Percentiles rank a stretch among this genome's conserved stretches.
These are phyloP conservation scores for Turdus rufiventris DNA, from an alignment of 2,113 vertebrate genomes.

Conservation along the genomic window DNA sequence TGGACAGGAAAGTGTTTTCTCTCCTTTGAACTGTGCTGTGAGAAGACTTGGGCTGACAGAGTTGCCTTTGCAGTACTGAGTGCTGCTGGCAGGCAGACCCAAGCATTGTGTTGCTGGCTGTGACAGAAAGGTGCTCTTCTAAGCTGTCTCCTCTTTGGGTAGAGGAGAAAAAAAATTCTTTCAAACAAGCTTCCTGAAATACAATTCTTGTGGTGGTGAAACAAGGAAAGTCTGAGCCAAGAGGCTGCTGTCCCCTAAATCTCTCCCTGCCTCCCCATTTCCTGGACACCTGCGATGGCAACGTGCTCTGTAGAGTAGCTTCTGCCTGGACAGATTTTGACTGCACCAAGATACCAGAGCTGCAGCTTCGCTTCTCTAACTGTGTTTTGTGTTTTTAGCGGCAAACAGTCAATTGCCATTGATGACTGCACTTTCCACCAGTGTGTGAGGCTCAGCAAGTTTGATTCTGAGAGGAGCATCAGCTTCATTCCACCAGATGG, in stretches of 20 bases:
- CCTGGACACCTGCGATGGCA: not conserved
- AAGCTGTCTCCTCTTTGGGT: not conserved
- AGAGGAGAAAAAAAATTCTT: not conserved
- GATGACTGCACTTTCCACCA: conserved; percentile 99
- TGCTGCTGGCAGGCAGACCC: not conserved
- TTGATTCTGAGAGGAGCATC: conserved; percentile 98
- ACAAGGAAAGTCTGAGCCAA: not conserved
- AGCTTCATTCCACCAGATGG: conserved; percentile 99
- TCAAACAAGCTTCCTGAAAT: not conserved
- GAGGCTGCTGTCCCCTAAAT: not conserved
- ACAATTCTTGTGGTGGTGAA: not conserved
- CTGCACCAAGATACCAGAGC: not conserved
- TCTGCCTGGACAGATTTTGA: not conserved
- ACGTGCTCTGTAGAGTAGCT: conserved; percentile 32
- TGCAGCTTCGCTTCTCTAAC: not conserved
- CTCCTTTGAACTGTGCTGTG: not conserved
- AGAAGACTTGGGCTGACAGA: not conserved
- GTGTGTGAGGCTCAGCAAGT: conserved; percentile 98
- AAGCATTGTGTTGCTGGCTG: not conserved
- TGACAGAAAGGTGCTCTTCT: not conserved
- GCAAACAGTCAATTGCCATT: conserved; percentile 98
- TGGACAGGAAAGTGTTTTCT: conserved; percentile 38
- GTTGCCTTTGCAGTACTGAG: not conserved
- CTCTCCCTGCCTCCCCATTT: conserved; percentile 21
- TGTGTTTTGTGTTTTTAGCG: conserved; percentile 69